Evolutionary conservation across 1,140 invertebrate genomes (phyloP).

Genomic region (Brachionus sp.): DNA sequence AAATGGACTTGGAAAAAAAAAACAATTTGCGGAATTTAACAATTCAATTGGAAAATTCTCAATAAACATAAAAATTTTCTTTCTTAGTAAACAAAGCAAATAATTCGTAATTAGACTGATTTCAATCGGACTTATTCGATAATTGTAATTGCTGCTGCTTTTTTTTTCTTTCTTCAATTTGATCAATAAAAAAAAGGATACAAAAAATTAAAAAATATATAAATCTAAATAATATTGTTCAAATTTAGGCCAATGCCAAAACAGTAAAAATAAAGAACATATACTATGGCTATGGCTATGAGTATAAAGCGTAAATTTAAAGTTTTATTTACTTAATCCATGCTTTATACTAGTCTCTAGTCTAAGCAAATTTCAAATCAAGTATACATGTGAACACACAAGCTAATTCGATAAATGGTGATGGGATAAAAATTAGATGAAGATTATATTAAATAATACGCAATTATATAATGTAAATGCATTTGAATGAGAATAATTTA

Average conservation of each 20-base stretch:
- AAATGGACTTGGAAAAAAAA: neutral
- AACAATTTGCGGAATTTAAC: neutral
- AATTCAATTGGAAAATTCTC: neutral
- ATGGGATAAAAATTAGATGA: neutral
- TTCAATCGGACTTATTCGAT: neutral
- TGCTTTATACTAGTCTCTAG: slow-evolving; percentile 19
- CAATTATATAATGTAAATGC: slow-evolving; percentile 1
- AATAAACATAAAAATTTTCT: neutral
- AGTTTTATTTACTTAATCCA: slow-evolving; percentile 24
- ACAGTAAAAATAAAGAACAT: neutral
- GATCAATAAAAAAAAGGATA: neutral
- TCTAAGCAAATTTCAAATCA: neutral
- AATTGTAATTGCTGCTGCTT: neutral
- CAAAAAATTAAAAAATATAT: slow-evolving; percentile 41
- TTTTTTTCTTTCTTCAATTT: neutral
- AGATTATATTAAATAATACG: slow-evolving; percentile 35
- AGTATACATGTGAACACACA: neutral
- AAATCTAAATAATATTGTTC: neutral
- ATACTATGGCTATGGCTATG: neutral
- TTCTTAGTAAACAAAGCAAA: neutral
- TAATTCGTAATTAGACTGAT: neutral
- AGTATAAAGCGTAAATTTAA: neutral
- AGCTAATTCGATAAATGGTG: neutral
- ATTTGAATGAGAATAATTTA: slow-evolving; percentile 1
- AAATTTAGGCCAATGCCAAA: neutral